A percentile compares a stretch with the other conserved stretches of the same genome.
Evolutionary conservation across 2,888 invertebrate species (phyloP).

Genomic region (Acrobasis consociella): DNA sequence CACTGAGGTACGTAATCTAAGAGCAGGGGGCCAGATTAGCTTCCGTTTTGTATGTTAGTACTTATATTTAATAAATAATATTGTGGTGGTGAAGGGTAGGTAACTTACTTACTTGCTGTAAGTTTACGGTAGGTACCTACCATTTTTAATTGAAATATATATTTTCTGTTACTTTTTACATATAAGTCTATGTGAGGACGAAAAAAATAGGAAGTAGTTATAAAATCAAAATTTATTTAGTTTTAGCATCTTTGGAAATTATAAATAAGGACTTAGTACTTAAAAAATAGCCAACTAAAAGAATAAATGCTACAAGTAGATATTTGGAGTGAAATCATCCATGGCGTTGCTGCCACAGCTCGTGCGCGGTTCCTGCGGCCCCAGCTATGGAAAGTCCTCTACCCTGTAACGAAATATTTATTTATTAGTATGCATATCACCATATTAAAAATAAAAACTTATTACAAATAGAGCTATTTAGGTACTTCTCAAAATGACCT

Average conservation of each 20-base stretch:
- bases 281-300: background rate
- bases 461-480: background rate
- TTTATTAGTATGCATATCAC: background rate
- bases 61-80: too few relatives aligned
- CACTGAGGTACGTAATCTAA: too few relatives aligned
- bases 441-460: background rate
- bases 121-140: too few relatives aligned
- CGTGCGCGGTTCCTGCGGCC: conserved; percentile 28
- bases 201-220: background rate
- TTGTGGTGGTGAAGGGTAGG: too few relatives aligned
- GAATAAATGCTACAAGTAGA: background rate
- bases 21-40: too few relatives aligned
- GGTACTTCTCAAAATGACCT: too few relatives aligned
- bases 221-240: background rate
- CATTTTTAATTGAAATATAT: too few relatives aligned
- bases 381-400: conserved; percentile 9
- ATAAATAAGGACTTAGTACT: background rate
- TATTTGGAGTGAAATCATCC: background rate
- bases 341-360: conserved; percentile 20
- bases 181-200: background rate
- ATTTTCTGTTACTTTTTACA: background rate
- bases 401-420: conserved; percentile 13
- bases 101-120: too few relatives aligned
- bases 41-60: too few relatives aligned
- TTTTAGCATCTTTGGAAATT: background rate